phyloP scores from a whole-genome alignment of 2,113 vertebrate genomes.

The Crotalus horridus region DNA sequence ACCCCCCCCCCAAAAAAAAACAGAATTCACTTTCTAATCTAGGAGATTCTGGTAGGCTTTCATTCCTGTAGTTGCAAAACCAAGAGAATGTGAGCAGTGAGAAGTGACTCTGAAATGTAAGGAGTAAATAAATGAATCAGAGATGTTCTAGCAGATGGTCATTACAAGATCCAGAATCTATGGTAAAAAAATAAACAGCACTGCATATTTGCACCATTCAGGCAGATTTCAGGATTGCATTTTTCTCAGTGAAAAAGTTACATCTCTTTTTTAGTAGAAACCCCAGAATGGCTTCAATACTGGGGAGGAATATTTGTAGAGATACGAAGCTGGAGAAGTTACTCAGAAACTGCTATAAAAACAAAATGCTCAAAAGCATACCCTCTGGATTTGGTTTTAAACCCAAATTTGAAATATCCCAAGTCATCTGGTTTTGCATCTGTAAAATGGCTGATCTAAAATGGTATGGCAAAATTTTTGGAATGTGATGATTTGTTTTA shows the following conservation, averaged over 20 bases:
- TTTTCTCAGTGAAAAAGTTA: background rate
- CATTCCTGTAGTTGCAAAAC: background rate
- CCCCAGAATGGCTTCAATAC: too few species aligned
- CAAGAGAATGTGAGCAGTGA: background rate
- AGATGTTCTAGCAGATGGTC: background rate
- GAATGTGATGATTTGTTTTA: background rate
- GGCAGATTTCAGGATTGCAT: background rate
- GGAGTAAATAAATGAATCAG: background rate
- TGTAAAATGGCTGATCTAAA: too few species aligned
- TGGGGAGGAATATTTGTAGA: too few species aligned
- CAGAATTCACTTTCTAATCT: background rate
- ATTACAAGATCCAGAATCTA: background rate
- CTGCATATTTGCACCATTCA: background rate
- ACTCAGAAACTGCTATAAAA: background rate
- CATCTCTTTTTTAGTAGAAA: background rate
- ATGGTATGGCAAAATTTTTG: background rate
- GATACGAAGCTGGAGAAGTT: background rate
- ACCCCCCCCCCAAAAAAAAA: background rate
- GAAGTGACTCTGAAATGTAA: background rate
- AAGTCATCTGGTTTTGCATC: background rate
- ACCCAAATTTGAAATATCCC: background rate
- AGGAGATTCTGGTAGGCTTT: background rate
- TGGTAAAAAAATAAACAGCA: background rate
- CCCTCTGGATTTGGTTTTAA: background rate
- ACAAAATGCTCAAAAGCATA: background rate